These are phyloP conservation scores for Euwallacea similis DNA, from an alignment of 1,140 invertebrate genomes.

Conservation along the genomic window DNA sequence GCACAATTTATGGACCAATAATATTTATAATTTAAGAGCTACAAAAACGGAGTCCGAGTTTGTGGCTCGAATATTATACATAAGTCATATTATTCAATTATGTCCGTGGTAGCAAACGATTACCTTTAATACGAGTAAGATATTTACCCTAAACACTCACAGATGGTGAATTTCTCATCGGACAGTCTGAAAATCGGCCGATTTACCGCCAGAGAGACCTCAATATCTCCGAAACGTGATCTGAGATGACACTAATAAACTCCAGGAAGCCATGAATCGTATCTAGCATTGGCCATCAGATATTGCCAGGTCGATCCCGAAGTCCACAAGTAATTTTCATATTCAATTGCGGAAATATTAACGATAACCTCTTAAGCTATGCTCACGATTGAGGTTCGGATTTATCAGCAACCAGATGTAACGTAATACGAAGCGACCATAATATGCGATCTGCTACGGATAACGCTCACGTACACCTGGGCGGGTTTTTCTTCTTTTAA, in stretches of 20 bases:
- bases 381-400: conserved; percentile 32
- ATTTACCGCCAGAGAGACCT: neutral
- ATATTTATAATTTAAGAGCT: conserved; percentile 44
- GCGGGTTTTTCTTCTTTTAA: conserved; percentile 28
- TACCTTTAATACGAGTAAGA: too few relatives aligned
- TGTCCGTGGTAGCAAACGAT: too few relatives aligned
- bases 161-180: too few relatives aligned
- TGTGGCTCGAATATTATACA: too few relatives aligned
- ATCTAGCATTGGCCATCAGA: conserved; percentile 23
- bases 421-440: conserved; percentile 33
- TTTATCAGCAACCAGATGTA: conserved; percentile 39
- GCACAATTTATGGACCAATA: conserved; percentile 46
- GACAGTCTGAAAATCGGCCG: neutral
- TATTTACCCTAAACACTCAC: too few relatives aligned
- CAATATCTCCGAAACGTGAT: conserved; percentile 4
- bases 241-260: conserved; percentile 35
- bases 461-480: conserved; percentile 33
- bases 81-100: too few relatives aligned
- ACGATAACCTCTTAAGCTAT: conserved; percentile 29
- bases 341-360: conserved; percentile 38
- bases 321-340: conserved; percentile 25
- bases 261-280: conserved; percentile 26
- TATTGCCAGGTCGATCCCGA: conserved; percentile 10
- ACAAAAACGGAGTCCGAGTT: too few relatives aligned
- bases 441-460: conserved; percentile 31